phyloP scores from a whole-genome alignment of 1,140 invertebrate species.

The Trachymyrmex cornetzi region DNA sequence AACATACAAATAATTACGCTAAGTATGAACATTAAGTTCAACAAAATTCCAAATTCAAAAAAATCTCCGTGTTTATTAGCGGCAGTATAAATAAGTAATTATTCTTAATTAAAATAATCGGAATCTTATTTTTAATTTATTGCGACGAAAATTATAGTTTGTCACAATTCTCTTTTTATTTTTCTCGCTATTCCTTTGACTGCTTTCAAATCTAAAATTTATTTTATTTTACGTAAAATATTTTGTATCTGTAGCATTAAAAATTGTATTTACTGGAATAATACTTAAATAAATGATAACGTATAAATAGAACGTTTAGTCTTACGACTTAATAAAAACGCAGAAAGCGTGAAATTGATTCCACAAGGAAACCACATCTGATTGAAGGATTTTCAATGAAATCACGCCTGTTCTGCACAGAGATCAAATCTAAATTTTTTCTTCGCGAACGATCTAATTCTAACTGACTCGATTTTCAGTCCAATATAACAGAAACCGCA shows the following conservation, averaged over 20 bases:
- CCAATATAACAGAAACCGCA: background rate
- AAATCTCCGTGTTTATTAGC: background rate
- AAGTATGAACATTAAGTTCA: background rate
- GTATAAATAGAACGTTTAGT: background rate
- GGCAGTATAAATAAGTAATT: background rate
- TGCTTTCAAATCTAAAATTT: background rate
- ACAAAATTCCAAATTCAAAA: background rate
- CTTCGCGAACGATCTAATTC: background rate
- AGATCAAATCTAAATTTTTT: constrained; percentile 17
- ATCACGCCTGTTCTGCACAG: constrained; percentile 1
- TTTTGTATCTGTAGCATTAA: background rate
- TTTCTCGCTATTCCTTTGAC: background rate
- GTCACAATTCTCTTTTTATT: background rate
- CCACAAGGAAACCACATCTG: constrained; percentile 3
- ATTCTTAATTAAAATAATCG: background rate
- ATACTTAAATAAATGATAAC: background rate
- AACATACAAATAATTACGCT: background rate
- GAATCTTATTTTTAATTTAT: background rate
- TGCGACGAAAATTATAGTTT: background rate
- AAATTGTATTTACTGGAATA: background rate
- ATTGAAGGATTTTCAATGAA: constrained; percentile 39
- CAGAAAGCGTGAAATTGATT: constrained; percentile 39
- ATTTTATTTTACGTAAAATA: background rate
- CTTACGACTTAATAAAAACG: constrained; percentile 17
- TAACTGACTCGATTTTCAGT: constrained; percentile 12